Base-by-base conservation (phyloP, 2,113 vertebrate genomes). In the Indicator maculatus region DNA sequence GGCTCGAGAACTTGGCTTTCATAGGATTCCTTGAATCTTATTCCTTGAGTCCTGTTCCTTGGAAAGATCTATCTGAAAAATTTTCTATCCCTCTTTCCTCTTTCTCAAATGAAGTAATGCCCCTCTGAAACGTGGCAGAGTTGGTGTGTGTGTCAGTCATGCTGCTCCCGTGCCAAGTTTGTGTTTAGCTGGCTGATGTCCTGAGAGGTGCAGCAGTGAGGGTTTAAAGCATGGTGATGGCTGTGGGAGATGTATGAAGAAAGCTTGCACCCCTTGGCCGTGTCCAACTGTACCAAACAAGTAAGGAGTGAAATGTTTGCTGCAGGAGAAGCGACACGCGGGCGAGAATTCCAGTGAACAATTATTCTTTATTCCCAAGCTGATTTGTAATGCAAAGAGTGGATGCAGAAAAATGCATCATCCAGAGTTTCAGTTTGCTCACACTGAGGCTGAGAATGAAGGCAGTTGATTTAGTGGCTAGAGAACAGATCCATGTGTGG, bases 341-440 rank as follows among this genome's bases (percentile, higher is more conserved):
- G 73, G 31, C 75, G 67, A 0, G 89, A 88, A 88, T 93, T 61
- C 69, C 79, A 61, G 0, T 11, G 80, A 89, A 83, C 93, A 90
- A 71, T 77, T 88, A 75, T 81, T 95, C 89, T 83, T 89, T 95
- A 90, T 93, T 88, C 86, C 47, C 85, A 50, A 59, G 31, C 60
- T 93, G 65, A 91, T 93, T 81, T 94, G 91, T 93, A 63, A 96
- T 93, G 93, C 93, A 88, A 41, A 91, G 71, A 87, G 67, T 83
- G 69, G 33, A 91, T 87, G 74, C 50, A 64, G 86, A 84, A 85
- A 76, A 94, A 77, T n/a, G 67, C 52, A 44, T 33, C 59, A 79
- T 50, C 78, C 67, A 59, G 13, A 93, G 55, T 80, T 93, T 71
- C 64, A n/a, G 65, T 93, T 93, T 77, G 87, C 74, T 92, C 52